Percentiles rank a stretch among this genome's conserved stretches.
These are phyloP conservation scores for Punctoribates punctum DNA, from an alignment of 2,888 invertebrate genomes.

Conservation along the genomic window DNA sequence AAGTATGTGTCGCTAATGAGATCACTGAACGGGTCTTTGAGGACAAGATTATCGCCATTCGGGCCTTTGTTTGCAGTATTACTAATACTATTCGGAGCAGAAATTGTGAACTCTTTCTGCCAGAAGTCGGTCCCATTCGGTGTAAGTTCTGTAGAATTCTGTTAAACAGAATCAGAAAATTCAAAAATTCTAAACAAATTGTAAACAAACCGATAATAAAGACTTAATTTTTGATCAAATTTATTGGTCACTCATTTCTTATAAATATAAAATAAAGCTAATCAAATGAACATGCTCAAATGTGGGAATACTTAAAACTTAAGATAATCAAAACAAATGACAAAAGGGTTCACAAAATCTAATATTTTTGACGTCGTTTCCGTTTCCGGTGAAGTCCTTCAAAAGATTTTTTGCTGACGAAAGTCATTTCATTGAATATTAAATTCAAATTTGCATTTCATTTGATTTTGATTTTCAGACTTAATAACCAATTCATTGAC, in stretches of 20 bases:
- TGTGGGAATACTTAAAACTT: too few relatives aligned
- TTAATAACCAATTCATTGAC: too few relatives aligned
- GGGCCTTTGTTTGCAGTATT: slow-evolving; percentile 12
- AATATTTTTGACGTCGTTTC: too few relatives aligned
- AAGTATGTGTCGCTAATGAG: slow-evolving; percentile 19
- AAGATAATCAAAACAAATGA: too few relatives aligned
- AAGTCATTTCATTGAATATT: too few relatives aligned
- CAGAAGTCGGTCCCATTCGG: slow-evolving; percentile 14
- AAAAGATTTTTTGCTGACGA: too few relatives aligned
- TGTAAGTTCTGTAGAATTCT: slow-evolving; percentile 8
- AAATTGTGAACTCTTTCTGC: neutral
- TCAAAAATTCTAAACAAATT: neutral
- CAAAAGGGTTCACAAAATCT: too few relatives aligned
- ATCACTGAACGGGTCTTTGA: neutral
- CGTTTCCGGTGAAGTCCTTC: too few relatives aligned
- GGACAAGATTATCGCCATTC: slow-evolving; percentile 15
- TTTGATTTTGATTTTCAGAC: too few relatives aligned
- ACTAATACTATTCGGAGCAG: neutral
- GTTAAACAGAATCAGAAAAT: slow-evolving; percentile 20
- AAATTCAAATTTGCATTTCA: too few relatives aligned
- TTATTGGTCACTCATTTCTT: neutral
- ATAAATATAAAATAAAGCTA: too few relatives aligned
- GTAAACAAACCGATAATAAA: neutral
- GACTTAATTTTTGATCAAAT: neutral
- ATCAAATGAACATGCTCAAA: too few relatives aligned